phyloP scores from a whole-genome alignment of 2,888 invertebrate genomes.

The Rhagonycha lutea region DNA sequence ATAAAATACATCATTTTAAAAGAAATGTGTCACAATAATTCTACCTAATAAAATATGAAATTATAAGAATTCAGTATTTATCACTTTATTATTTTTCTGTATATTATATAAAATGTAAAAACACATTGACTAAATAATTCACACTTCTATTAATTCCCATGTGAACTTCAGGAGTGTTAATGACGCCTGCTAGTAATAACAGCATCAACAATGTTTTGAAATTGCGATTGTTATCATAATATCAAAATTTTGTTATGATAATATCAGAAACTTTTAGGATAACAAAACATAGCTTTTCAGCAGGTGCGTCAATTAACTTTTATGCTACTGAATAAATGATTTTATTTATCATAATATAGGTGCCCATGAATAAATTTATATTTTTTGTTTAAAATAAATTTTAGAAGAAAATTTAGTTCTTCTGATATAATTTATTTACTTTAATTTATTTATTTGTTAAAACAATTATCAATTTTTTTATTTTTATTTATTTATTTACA shows the following conservation, averaged over 20 bases:
- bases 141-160: slow-evolving; percentile 24
- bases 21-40: too few species aligned
- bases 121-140: slow-evolving; percentile 7
- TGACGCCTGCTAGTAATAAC: slow-evolving; percentile 26
- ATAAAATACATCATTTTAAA: too few species aligned
- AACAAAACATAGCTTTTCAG: background rate
- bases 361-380: background rate
- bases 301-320: background rate
- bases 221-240: slow-evolving; percentile 15
- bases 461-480: too few species aligned
- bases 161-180: slow-evolving; percentile 30
- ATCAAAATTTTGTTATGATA: slow-evolving; percentile 31
- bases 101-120: background rate
- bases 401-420: too few species aligned
- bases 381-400: background rate
- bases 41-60: too few species aligned
- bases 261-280: slow-evolving; percentile 17
- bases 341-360: background rate
- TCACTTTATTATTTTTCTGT: too few species aligned
- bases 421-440: too few species aligned
- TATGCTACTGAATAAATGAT: background rate
- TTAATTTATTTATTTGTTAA: too few species aligned
- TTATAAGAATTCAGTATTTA: too few species aligned
- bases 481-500: too few species aligned
- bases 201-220: slow-evolving; percentile 27